Percentiles rank a stretch among this genome's conserved stretches.
Conservation (phyloP, 92 coral and sea anemone genomes). For the Actinostola sp. region DNA sequence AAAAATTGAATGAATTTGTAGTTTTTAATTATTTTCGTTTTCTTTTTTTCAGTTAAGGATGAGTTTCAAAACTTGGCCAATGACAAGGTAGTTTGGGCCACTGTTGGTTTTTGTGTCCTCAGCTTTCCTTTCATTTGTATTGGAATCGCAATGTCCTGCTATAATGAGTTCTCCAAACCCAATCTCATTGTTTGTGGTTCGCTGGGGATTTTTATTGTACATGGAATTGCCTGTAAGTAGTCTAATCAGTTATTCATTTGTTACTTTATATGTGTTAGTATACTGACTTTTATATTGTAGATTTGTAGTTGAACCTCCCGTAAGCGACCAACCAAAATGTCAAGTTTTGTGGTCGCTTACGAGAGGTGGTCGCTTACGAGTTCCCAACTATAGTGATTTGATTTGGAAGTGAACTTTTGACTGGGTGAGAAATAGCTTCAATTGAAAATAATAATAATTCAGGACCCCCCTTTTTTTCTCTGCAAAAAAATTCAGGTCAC, state of each 20-base stretch:
- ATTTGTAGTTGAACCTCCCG: no score
- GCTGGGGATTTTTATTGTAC: conserved; percentile 69
- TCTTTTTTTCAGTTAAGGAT: conserved; percentile 60
- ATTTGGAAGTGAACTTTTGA: no score
- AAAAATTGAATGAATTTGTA: neutral
- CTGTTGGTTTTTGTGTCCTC: conserved; percentile 72
- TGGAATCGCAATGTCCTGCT: conserved; percentile 71
- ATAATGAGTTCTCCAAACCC: conserved; percentile 90
- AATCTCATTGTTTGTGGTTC: conserved; percentile 79
- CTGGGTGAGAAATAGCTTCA: no score
- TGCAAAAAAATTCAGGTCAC: no score
- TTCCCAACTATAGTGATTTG: no score
- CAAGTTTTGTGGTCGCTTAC: no score
- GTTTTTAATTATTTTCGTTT: neutral
- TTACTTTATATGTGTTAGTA: no score
- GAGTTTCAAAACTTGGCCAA: conserved; percentile 87
- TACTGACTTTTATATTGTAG: no score
- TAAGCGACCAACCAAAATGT: no score
- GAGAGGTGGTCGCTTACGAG: no score
- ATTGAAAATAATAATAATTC: no score
- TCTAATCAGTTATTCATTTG: neutral
- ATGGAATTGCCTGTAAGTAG: conserved; percentile 89
- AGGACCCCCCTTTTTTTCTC: no score
- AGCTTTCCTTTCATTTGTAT: conserved; percentile 65
- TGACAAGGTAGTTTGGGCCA: conserved; percentile 84